Base-by-base conservation (phyloP, 2,888 invertebrate genomes). In the Melipona beecheii region DNA sequence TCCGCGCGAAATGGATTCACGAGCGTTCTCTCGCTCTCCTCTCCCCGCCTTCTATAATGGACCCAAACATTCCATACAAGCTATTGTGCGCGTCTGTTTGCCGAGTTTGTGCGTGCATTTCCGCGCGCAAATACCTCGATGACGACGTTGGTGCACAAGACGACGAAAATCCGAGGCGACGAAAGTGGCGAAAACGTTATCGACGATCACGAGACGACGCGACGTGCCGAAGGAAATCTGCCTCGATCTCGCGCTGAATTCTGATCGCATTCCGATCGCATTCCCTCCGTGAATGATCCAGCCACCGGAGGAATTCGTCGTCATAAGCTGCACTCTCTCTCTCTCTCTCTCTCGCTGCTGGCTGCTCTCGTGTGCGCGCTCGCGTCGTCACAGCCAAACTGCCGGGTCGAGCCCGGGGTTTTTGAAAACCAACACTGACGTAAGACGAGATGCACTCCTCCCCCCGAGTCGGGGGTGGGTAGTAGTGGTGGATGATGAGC, bases 301-400 rank as follows among this genome's bases (percentile, higher is more conserved):
- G 81, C 87, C 84, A 76, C 84, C 78, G 15, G 43, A 81, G 86
- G 87, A 86, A 89, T 89, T 84, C 84, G 76, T 84, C 76, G 89
- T 89, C 89, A 86, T 86, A 86, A 87, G 89, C n/a, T 49, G 66
- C 24, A 19, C 75, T 74, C 77, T 36, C 43, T 43, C 43, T 36
- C 43, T 43, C 43, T n/a, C n/a, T n/a, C 75, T 74, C 77, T 36
- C 43, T 43, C 43, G 43, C 43, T 9, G 9, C 43, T 43, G 9
- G 43, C 43, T 9, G 43, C 43, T 9, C 43, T 36, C 9, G 36
- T 36, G 36, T 6, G 36, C 6, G 9, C 36, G 6, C 36, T 43
- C 43, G 43, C 43, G 11, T 50, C 43, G 11, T 50, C 31, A 43
- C 43, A 43, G 9, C 15, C 78, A 52, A 82, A 81, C 78, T 81